phyloP scores from a whole-genome alignment of 2,888 invertebrate genomes.

The Parnassius smintheus region DNA sequence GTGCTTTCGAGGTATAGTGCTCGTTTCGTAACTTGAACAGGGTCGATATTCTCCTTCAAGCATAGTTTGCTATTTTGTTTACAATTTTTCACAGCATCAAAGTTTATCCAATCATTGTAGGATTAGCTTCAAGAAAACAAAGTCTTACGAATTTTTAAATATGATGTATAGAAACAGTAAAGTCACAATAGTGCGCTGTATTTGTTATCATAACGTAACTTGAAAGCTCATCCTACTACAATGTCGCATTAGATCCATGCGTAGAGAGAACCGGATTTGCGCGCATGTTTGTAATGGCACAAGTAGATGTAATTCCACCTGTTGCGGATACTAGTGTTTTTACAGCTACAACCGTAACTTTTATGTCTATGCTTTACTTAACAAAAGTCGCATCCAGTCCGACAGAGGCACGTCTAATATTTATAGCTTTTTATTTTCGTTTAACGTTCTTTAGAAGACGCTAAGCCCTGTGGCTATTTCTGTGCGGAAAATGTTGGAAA shows the following conservation, averaged over 20 bases:
- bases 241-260: conserved; percentile 46
- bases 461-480: not conserved
- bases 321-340: conserved; percentile 63
- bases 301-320: conserved; percentile 60
- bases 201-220: not conserved
- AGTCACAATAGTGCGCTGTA: no score
- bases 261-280: conserved; percentile 55
- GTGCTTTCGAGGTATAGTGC: conserved; percentile 10
- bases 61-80: conserved; percentile 48
- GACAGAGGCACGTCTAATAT: conserved; percentile 33
- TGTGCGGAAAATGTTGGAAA: not conserved
- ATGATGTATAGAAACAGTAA: no score
- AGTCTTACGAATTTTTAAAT: no score
- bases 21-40: conserved; percentile 51
- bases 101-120: no score
- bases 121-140: no score
- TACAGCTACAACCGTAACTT: conserved; percentile 48
- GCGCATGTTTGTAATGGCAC: conserved; percentile 45
- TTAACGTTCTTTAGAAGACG: conserved; percentile 1
- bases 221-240: conserved; percentile 36
- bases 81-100: no score
- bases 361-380: conserved; percentile 41
- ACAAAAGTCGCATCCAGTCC: conserved; percentile 37
- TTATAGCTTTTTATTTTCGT: conserved; percentile 31
- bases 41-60: conserved; percentile 75